These are phyloP conservation scores for Ceratina calcarata DNA, from an alignment of 1,140 invertebrate species.

Conservation along the genomic window DNA sequence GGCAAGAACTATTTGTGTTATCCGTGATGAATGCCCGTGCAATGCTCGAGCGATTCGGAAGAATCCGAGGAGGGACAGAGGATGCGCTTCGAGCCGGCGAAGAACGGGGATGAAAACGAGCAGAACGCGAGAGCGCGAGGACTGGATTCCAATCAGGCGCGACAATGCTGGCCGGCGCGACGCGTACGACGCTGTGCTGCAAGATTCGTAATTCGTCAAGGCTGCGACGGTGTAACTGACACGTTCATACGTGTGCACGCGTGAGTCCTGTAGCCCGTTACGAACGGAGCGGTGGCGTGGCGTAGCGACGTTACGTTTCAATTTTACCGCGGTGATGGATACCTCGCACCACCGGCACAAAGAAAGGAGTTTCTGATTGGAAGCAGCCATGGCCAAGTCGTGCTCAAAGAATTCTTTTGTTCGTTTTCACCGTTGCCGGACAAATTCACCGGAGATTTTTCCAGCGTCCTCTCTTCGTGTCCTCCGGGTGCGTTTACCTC, in stretches of 20 bases:
- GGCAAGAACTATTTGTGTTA: neutral
- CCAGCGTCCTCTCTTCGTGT: neutral
- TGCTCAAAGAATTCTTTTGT: constrained; percentile 52
- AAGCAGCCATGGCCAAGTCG: constrained; percentile 48
- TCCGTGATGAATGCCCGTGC: neutral
- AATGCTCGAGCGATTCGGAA: constrained; percentile 13
- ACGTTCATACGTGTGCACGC: constrained; percentile 18
- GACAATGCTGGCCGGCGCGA: constrained; percentile 39
- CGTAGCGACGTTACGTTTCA: constrained; percentile 69
- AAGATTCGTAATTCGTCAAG: constrained; percentile 48
- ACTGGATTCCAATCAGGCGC: constrained; percentile 46
- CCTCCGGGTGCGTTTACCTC: neutral
- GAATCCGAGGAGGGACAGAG: neutral
- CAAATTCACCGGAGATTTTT: constrained; percentile 48
- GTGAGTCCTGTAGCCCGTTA: neutral
- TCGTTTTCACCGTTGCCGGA: constrained; percentile 31
- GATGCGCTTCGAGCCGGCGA: neutral
- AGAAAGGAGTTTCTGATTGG: constrained; percentile 60
- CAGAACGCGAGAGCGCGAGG: constrained; percentile 21
- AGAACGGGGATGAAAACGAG: constrained; percentile 17
- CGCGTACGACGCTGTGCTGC: constrained; percentile 4
- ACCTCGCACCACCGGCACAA: constrained; percentile 47
- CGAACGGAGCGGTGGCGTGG: too few relatives aligned
- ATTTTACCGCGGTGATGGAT: constrained; percentile 69
- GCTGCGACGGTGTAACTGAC: constrained; percentile 21